Evolutionary conservation across 1,140 invertebrate species (phyloP).

Genomic region (Drosophila murphyi): DNA sequence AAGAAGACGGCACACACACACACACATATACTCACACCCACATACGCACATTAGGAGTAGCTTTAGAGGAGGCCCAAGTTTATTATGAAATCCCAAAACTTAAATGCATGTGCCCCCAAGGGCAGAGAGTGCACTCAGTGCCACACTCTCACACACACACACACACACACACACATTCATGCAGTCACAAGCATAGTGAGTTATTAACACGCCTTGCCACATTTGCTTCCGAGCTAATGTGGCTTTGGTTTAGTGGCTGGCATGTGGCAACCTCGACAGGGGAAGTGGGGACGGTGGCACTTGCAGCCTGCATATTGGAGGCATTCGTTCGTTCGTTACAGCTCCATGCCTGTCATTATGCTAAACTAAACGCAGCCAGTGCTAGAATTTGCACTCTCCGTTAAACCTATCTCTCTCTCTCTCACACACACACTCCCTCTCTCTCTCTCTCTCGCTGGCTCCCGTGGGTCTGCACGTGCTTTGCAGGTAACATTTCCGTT

Average conservation of each 20-base stretch:
- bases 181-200: constrained; percentile 56
- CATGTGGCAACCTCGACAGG: constrained; percentile 43
- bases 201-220: constrained; percentile 83
- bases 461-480: constrained; percentile 64
- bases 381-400: constrained; percentile 77
- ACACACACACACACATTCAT: constrained; percentile 5
- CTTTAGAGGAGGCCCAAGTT: constrained; percentile 45
- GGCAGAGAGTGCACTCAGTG: constrained; percentile 67
- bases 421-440: neutral
- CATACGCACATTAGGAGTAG: constrained; percentile 12
- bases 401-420: constrained; percentile 15
- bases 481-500: constrained; percentile 83
- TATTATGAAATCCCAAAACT: constrained; percentile 81
- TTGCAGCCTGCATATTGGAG: constrained; percentile 32
- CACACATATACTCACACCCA: neutral
- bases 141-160: constrained; percentile 15
- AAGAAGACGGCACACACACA: constrained; percentile 44
- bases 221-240: constrained; percentile 81
- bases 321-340: constrained; percentile 45
- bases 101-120: constrained; percentile 67
- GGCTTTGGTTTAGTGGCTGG: constrained; percentile 77
- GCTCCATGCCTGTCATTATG: constrained; percentile 76
- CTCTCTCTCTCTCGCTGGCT: neutral
- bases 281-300: neutral
- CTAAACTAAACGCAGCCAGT: constrained; percentile 81